Evolutionary conservation across 2,113 vertebrate genomes (phyloP), one percentile per base, ranked within the genome.

Genomic region (Neotoma lepida): DNA sequence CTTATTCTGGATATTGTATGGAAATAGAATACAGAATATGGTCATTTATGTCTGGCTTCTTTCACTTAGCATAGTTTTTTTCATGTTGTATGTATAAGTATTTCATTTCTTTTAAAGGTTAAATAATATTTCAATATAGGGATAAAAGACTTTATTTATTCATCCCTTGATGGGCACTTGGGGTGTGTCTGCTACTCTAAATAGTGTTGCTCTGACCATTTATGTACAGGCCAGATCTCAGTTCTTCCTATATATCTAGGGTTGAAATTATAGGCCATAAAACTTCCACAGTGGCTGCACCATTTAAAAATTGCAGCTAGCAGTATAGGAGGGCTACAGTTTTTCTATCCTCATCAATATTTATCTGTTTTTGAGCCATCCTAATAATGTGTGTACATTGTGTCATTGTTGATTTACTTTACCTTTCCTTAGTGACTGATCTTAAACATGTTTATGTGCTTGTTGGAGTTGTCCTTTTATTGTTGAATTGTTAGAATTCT

Each of bases 11-110:
- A n/a, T 90, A 35, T 58, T 93, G 70, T n/a, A 66, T 64, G 87
- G 63, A 64, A 82, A 64, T 46, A 10, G 54, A 78, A 78, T 85
- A 94, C 5, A 81, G 18, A 54, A 12, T 24, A 12, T 94, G 58
- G 26, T 88, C 18, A 66, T 81, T 90, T 93, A n/a, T 90, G 17
- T 93, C 63, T 90, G 76, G n/a, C 68, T 77, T 94, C 56, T 94
- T 92, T 90, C 26, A 74, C 24, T 86, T 90, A 74, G n/a, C 9
- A 33, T 80, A 64, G 26, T 8, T 64, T 46, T 41, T 78, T 89
- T 63, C 30, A 49, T 78, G 74, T 51, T 68, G 46, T 51, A 51
- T 39, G 9, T 54, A 14, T 15, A 9, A 39, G 61, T 54, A 39
- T 46, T 68, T 80, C 33, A 49, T 78, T 58, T 8, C 18, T 86